phyloP scores from a whole-genome alignment of 2,797 vertebrate genomes.

The Malacoctenus gilli region DNA sequence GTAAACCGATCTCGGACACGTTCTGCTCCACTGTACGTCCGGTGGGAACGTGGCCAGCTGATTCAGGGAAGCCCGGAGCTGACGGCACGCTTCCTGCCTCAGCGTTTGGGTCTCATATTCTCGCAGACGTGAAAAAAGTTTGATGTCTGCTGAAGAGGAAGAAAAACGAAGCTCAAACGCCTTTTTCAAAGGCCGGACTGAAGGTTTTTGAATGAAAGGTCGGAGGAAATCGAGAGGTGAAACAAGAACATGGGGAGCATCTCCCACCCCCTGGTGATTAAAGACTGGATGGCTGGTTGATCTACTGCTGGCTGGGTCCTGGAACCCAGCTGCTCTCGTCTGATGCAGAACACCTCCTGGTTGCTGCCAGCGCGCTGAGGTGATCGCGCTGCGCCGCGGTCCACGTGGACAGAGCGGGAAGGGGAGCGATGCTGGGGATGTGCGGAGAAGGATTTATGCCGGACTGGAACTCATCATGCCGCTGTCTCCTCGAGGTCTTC shows the following conservation, averaged over 20 bases:
- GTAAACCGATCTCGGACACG: too few species aligned
- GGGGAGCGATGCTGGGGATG: slow-evolving; percentile 24
- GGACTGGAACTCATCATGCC: slow-evolving; percentile 26
- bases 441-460: slow-evolving; percentile 17
- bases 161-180: too few species aligned
- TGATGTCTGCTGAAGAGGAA: too few species aligned
- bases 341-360: background rate
- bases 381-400: background rate
- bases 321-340: background rate
- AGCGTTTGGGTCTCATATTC: background rate
- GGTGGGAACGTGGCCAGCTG: slow-evolving; percentile 23
- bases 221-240: too few species aligned
- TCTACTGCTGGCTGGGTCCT: slow-evolving; percentile 2
- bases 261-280: background rate
- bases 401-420: slow-evolving; percentile 8
- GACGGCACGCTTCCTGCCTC: slow-evolving; percentile 2
- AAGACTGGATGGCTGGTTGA: background rate
- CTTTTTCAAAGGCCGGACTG: too few species aligned
- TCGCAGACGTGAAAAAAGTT: background rate
- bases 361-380: slow-evolving; percentile 3
- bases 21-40: too few species aligned
- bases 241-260: background rate
- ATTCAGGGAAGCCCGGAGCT: background rate
- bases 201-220: background rate
- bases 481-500: background rate